Base-by-base conservation (phyloP, 2,797 vertebrate species). In the Notolabrus celidotus region DNA sequence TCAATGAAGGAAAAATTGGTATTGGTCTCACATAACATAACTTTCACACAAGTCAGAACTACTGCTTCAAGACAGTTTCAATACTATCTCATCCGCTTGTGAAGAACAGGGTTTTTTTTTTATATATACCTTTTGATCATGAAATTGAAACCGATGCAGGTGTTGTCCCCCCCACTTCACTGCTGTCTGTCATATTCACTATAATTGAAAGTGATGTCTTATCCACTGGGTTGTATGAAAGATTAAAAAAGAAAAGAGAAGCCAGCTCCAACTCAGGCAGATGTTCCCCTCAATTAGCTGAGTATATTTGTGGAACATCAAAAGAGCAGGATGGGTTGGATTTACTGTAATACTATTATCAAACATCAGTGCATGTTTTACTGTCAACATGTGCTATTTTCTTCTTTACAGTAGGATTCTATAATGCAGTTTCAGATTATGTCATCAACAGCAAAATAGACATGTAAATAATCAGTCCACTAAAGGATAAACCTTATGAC, bases 131-230 rank as follows among this genome's bases (percentile, higher is more conserved):
- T 25, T 73, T 27, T 57, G 23, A 61, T 62, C n/a, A 66, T 68
- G 77, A 77, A 86, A 81, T 67, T 50, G 74, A 88, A 88, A 86
- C 76, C 57, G 29, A 53, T 51, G 19, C 33, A 45, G 12, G 17
- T 43, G 43, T 75, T 73, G 7, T 67, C 41, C 55, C n/a, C 22
- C 52, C 8, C 2, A 29, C 9, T 60, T 46, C 20, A 7, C n/a
- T 19, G 8, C 36, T 1, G 6, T 3, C 33, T 0, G 14, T 52
- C 33, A 36, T 29, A 31, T 81, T 31, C 42, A 49, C 46, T 47
- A 11, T 62, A 66, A 51, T 6, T 56, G 78, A 85, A 82, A 82
- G 70, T 67, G 10, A 55, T 20, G 7, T 65, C 29, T 53, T 55
- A 46, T 61, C 67, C 80, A 52, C 43, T 71, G 70, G 67, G 50